Base-by-base conservation (phyloP, 2,797 vertebrate species). In the Muscicapa striata region DNA sequence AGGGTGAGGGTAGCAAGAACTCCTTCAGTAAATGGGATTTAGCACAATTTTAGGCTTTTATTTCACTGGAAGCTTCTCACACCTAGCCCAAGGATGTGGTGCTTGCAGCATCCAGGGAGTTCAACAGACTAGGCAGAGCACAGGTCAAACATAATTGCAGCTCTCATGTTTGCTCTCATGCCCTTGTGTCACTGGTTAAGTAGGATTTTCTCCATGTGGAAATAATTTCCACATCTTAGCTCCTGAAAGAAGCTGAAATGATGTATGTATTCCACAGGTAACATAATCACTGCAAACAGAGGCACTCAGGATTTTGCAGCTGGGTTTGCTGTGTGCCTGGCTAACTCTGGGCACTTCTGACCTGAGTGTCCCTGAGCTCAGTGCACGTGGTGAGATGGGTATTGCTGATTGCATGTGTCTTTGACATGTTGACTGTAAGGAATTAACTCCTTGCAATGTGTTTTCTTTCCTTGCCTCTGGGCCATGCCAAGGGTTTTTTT, bases 61-160 rank as follows among this genome's bases (percentile, higher is more conserved):
- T 83, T 84, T 70, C 89, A 70, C 36, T 68, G 66, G 41, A 80
- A 58, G 67, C 17, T 75, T 81, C 59, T 86, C 78, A 57, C 8
- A 75, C 40, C 54, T 70, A 84, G 62, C 51, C 76, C 41, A 41
- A 51, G 74, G 72, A 63, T 46, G 8, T 67, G 41, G 8, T 61
- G 15, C n/a, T 79, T 62, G 45, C 30, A 43, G 61, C 18, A 10
- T 30, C 34, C 76, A 73, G 59, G 82, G 48, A 73, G 46, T 43
- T 32, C 22, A 29, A 19, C 63, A n/a, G 67, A 67, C 19, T 10
- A 70, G 66, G 23, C 21, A 49, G 70, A 74, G 45, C 76, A 43
- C 13, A 88, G 74, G 63, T 81, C 91, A 90, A 49, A 70, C 11
- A 15, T 78, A 94, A 92, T 90, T 89, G 55, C 48, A 74, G 70